Evolutionary conservation across 2,113 vertebrate genomes (phyloP).

Genomic region (Megatriorchis doriae): DNA sequence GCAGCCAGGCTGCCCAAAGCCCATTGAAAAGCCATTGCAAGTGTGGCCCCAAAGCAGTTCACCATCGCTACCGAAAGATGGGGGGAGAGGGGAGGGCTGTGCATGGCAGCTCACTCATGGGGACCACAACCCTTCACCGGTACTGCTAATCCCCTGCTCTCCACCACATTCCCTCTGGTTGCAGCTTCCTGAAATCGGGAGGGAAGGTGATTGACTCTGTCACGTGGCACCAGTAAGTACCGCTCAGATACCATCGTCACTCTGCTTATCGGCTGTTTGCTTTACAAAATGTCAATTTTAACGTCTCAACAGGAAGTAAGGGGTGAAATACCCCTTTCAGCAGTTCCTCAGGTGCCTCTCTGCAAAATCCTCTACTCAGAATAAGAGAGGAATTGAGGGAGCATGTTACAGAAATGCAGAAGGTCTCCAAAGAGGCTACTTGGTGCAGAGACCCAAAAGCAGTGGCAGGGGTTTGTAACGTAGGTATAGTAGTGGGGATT

Average conservation of each 20-base stretch:
- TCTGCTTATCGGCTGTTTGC: not conserved
- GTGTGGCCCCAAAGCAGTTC: not conserved
- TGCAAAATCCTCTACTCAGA: not conserved
- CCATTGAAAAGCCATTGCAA: not conserved
- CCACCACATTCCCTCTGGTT: not conserved
- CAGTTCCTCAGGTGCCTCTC: fast-evolving
- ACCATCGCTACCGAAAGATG: not conserved
- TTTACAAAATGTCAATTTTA: not conserved
- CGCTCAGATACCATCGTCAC: not conserved
- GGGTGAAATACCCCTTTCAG: not conserved
- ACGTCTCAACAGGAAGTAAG: not conserved
- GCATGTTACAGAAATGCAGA: fast-evolving
- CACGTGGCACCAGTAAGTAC: slow-evolving; percentile 97
- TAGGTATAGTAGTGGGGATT: not conserved
- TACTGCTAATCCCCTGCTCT: not conserved
- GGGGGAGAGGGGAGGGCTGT: not conserved
- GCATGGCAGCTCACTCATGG: fast-evolving
- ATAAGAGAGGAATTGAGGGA: not conserved
- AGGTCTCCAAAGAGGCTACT: not conserved
- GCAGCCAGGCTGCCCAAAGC: not conserved
- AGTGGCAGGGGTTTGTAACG: fast-evolving
- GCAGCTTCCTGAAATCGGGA: slow-evolving; percentile 85
- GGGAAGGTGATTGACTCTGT: slow-evolving; percentile 80
- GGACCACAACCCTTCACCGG: fast-evolving
- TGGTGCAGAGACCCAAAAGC: not conserved